These are phyloP conservation scores for Smittia sp. DNA, from an alignment of 2,888 invertebrate genomes.

Conservation along the genomic window DNA sequence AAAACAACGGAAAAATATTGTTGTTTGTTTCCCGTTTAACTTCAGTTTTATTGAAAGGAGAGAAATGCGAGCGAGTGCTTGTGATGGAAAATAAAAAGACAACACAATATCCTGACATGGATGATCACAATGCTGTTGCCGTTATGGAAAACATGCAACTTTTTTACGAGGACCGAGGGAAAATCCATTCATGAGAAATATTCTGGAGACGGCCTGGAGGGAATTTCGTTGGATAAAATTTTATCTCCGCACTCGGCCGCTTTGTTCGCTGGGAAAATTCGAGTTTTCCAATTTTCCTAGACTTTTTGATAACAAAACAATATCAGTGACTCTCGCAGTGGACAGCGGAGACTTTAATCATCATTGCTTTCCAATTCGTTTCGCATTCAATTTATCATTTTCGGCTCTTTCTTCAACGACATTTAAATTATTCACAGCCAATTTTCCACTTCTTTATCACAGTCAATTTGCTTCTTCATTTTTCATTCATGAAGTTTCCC, in stretches of 20 bases:
- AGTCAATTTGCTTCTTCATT: slow-evolving; percentile 9
- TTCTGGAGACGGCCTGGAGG: not conserved
- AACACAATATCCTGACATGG: slow-evolving; percentile 18
- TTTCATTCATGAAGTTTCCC: slow-evolving; percentile 13
- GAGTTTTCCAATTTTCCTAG: not conserved
- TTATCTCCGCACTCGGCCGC: not conserved
- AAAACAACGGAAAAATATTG: slow-evolving; percentile 11
- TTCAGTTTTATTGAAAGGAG: slow-evolving; percentile 7
- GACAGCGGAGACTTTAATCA: not conserved
- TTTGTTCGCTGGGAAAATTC: slow-evolving; percentile 3
- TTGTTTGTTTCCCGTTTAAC: not conserved
- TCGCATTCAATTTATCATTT: slow-evolving; percentile 4
- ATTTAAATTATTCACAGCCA: not conserved
- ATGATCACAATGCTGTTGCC: slow-evolving; percentile 9
- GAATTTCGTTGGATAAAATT: not conserved
- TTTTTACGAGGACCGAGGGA: not conserved
- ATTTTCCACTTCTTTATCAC: slow-evolving; percentile 10
- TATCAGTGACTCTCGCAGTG: too few species aligned
- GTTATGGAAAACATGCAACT: not conserved
- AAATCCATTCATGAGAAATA: slow-evolving; percentile 13
- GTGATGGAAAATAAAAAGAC: not conserved
- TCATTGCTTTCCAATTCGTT: not conserved
- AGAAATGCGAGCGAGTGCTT: not conserved
- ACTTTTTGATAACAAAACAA: not conserved
- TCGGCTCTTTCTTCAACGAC: not conserved